These are phyloP conservation scores for Aleiodes alternator DNA, from an alignment of 2,888 invertebrate species.

Conservation along the genomic window DNA sequence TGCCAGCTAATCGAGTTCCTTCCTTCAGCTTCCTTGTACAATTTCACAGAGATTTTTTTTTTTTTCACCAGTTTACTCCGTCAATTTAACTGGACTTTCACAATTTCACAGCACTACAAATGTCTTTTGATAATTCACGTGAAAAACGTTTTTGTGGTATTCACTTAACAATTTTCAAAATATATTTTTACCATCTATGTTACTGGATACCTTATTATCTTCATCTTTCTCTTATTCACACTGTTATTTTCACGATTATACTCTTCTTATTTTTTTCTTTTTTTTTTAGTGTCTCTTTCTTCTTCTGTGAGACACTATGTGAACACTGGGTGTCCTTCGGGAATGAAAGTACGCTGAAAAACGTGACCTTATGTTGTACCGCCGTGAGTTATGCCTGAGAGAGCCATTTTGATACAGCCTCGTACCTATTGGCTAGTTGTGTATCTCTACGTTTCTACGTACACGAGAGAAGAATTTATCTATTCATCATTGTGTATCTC, in stretches of 20 bases:
- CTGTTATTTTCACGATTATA: slow-evolving; percentile 4
- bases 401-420: slow-evolving; percentile 23
- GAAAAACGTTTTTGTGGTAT: slow-evolving; percentile 38
- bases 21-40: slow-evolving; percentile 9
- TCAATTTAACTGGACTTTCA: slow-evolving; percentile 22
- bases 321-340: slow-evolving; percentile 65
- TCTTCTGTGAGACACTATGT: slow-evolving; percentile 37
- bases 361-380: slow-evolving; percentile 64
- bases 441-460: slow-evolving; percentile 2
- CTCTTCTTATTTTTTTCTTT: neutral
- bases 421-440: slow-evolving; percentile 3
- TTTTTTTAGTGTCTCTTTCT: slow-evolving; percentile 23
- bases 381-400: slow-evolving; percentile 58
- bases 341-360: slow-evolving; percentile 71
- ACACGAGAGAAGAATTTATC: neutral
- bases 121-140: neutral
- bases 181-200: slow-evolving; percentile 25
- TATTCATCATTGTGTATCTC: neutral
- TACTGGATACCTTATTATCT: slow-evolving; percentile 44
- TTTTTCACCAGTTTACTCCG: slow-evolving; percentile 27
- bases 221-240: slow-evolving; percentile 42
- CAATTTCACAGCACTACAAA: slow-evolving; percentile 27
- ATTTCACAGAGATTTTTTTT: slow-evolving; percentile 21
- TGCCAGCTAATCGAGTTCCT: slow-evolving; percentile 37
- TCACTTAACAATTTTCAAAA: neutral